phyloP scores from a whole-genome alignment of 37 sponge, comb jelly and placozoan genomes.

The Corticium candelabrum region DNA sequence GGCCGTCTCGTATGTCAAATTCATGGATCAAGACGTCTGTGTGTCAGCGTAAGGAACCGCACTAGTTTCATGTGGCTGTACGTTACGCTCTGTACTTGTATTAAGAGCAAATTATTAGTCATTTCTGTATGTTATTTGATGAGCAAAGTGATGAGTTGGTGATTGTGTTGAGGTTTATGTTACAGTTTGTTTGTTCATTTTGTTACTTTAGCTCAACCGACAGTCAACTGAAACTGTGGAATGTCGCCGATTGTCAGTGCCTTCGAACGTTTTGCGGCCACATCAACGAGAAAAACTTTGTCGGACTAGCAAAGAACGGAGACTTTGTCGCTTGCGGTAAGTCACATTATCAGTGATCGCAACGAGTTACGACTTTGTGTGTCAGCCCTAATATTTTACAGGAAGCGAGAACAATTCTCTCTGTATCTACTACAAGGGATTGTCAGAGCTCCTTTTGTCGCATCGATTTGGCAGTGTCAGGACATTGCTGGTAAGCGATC shows the following conservation, averaged over 20 bases:
- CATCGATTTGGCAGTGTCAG: conserved; percentile 35
- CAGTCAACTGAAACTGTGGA: conserved; percentile 77
- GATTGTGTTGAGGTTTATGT: too few relatives aligned
- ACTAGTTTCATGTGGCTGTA: neutral
- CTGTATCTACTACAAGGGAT: conserved; percentile 53
- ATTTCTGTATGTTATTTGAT: too few relatives aligned
- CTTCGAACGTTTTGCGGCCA: conserved; percentile 61
- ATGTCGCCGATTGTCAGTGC: conserved; percentile 14
- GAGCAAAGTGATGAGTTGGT: too few relatives aligned
- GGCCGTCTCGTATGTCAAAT: conserved; percentile 72
- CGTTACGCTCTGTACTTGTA: too few relatives aligned
- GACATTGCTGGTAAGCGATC: conserved; percentile 38
- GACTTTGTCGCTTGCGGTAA: conserved; percentile 77
- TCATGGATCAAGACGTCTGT: conserved; percentile 30
- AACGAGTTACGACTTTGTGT: neutral
- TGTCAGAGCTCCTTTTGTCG: conserved; percentile 46
- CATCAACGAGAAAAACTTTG: conserved; percentile 83
- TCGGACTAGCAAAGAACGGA: conserved; percentile 49
- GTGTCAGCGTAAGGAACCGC: conserved; percentile 69
- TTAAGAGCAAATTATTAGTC: too few relatives aligned
- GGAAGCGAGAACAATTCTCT: conserved; percentile 76
- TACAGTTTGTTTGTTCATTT: too few relatives aligned
- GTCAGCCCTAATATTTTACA: too few relatives aligned
- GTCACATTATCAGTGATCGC: neutral
- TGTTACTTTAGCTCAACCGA: conserved; percentile 52